Conservation (phyloP, 2,888 invertebrate species). For the Lepidocyrtinus sp. region DNA sequence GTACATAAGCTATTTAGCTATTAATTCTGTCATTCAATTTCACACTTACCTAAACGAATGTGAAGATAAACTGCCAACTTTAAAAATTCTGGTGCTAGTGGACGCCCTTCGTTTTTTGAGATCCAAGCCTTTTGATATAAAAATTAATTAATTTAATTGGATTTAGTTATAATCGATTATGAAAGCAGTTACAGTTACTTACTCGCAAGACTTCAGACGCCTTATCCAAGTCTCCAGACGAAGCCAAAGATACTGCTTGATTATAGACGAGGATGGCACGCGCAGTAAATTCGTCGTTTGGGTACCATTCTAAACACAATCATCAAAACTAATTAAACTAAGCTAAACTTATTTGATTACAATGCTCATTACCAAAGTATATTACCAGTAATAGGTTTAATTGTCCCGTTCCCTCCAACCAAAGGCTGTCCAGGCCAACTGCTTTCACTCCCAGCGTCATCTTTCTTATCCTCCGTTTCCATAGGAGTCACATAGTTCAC, state of each 20-base stretch:
- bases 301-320: constrained; percentile 77
- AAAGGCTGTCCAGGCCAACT: constrained; percentile 47
- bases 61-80: constrained; percentile 80
- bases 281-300: constrained; percentile 78
- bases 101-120: constrained; percentile 52
- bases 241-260: constrained; percentile 82
- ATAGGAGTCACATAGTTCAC: constrained; percentile 44
- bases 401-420: constrained; percentile 24
- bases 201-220: constrained; percentile 75
- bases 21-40: too few relatives aligned
- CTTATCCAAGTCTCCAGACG: constrained; percentile 83
- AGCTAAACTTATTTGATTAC: too few relatives aligned
- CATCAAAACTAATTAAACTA: too few relatives aligned
- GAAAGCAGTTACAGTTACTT: not conserved
- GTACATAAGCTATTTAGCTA: too few relatives aligned
- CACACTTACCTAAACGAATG: constrained; percentile 76
- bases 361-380: too few relatives aligned
- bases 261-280: constrained; percentile 82
- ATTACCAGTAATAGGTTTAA: constrained; percentile 55
- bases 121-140: constrained; percentile 57
- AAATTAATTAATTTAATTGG: not conserved
- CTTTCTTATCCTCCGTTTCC: constrained; percentile 56
- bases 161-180: constrained; percentile 5
- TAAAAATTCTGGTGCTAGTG: constrained; percentile 72
- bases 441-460: constrained; percentile 48